A percentile compares a stretch with the other conserved stretches of the same genome.
Evolutionary conservation across 2,888 invertebrate genomes (phyloP).

Genomic region (Odontomyia ornata): DNA sequence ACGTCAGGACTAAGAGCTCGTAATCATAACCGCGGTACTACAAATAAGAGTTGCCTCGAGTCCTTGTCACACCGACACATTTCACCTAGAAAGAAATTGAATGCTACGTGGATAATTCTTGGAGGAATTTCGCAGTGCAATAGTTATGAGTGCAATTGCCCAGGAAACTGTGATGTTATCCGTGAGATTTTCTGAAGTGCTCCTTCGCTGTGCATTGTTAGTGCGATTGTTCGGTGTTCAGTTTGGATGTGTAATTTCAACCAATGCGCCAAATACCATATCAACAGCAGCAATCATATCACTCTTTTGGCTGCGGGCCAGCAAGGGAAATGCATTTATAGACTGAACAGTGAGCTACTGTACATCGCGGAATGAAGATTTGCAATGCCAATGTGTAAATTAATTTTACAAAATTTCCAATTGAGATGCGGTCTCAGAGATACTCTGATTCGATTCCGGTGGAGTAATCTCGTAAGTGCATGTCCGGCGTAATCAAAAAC

Average conservation of each 20-base stretch:
- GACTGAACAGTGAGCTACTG: neutral
- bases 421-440: too few relatives aligned
- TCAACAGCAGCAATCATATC: conserved; percentile 16
- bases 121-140: neutral
- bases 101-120: neutral
- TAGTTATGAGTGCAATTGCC: neutral
- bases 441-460: too few relatives aligned
- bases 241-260: neutral
- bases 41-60: neutral
- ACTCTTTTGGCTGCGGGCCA: conserved; percentile 7
- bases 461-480: too few relatives aligned
- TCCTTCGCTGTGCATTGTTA: neutral
- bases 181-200: neutral
- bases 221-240: neutral
- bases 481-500: too few relatives aligned
- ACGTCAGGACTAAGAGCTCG: conserved; percentile 28
- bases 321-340: neutral
- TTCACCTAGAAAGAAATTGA: neutral
- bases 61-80: neutral
- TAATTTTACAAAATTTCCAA: too few relatives aligned
- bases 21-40: neutral
- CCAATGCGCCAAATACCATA: conserved; percentile 25
- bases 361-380: too few relatives aligned
- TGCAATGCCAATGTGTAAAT: too few relatives aligned
- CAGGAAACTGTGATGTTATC: neutral